phyloP scores from a whole-genome alignment of 2,113 vertebrate species.

The Passer montanus region DNA sequence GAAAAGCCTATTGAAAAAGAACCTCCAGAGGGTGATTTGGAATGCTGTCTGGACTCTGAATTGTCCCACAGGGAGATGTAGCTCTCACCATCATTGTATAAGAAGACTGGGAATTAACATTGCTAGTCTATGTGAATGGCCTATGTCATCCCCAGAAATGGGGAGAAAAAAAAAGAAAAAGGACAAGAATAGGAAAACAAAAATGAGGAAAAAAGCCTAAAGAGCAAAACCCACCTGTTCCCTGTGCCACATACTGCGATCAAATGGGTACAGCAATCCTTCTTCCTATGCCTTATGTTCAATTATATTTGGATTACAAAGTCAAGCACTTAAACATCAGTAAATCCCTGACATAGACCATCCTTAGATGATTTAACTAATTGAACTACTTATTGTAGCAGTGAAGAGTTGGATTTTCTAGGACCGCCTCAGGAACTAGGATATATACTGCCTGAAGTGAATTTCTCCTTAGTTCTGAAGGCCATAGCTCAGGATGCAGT shows the following conservation, averaged over 20 bases:
- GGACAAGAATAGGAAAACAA: accelerated
- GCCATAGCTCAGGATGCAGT: neutral
- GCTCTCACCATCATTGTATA: neutral
- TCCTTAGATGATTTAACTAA: neutral
- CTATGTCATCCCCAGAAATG: neutral
- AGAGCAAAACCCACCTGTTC: accelerated
- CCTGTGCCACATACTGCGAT: accelerated
- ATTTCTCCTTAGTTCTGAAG: neutral
- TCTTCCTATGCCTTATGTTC: neutral
- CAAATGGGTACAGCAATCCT: neutral
- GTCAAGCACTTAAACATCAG: neutral
- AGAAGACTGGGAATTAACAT: neutral
- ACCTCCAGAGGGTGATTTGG: neutral
- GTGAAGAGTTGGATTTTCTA: neutral
- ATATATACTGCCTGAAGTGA: accelerated
- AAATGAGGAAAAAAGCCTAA: neutral
- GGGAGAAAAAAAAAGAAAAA: neutral
- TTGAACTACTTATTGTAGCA: neutral
- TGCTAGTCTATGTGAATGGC: neutral
- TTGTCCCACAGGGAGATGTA: neutral
- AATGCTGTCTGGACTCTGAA: neutral
- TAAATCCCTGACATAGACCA: neutral
- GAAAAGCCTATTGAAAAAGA: neutral
- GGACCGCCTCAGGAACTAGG: neutral
- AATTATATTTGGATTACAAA: neutral